Percentiles rank a stretch among this genome's conserved stretches.
phyloP scores from a whole-genome alignment of 2,113 vertebrate genomes.

The Lepisosteus osseus region DNA sequence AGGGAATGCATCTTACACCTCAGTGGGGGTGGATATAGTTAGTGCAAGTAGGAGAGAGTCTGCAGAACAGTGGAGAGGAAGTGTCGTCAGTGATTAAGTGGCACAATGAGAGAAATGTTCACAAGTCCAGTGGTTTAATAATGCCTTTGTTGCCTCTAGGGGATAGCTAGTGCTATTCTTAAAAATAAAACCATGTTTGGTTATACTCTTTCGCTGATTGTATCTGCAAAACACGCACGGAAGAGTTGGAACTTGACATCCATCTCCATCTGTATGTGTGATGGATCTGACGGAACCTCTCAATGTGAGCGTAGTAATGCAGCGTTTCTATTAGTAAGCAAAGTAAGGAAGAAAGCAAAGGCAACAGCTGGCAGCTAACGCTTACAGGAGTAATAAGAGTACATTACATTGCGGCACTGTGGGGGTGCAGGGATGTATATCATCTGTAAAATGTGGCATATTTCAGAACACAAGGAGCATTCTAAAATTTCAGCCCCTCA shows the following conservation, averaged over 20 bases:
- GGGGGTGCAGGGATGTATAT: too few species aligned
- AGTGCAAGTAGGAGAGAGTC: too few species aligned
- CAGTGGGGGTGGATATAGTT: neutral
- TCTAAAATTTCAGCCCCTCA: too few species aligned
- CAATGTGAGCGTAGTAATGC: neutral
- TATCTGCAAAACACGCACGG: too few species aligned
- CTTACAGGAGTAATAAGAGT: constrained; percentile 1
- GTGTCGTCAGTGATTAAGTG: neutral
- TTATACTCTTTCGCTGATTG: too few species aligned
- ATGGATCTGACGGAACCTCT: neutral
- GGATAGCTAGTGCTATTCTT: neutral
- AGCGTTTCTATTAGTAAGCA: neutral
- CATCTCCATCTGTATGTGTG: too few species aligned
- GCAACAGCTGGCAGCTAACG: neutral
- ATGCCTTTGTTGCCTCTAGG: neutral
- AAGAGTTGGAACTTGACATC: too few species aligned
- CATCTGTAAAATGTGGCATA: too few species aligned
- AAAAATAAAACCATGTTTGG: too few species aligned
- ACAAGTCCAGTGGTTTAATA: neutral
- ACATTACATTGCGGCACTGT: neutral
- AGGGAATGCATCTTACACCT: neutral
- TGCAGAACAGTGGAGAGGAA: neutral
- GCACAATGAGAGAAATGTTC: neutral
- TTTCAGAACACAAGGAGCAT: too few species aligned
- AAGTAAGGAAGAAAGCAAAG: neutral